These are phyloP conservation scores for Hyalella azteca DNA, from an alignment of 2,888 invertebrate genomes.

Conservation along the genomic window DNA sequence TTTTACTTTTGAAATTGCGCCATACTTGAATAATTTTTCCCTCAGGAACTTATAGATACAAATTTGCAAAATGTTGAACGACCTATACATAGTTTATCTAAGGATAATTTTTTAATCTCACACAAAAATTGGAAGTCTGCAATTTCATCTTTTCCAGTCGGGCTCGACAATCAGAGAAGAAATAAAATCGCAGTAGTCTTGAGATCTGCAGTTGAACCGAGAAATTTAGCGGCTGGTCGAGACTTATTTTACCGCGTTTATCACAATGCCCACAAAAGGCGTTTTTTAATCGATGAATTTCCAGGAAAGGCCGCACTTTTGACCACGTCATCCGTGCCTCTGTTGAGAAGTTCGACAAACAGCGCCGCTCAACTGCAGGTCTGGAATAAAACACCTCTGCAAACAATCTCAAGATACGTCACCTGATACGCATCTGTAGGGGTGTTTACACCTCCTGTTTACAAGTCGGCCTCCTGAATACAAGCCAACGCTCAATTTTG, in stretches of 20 bases:
- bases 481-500: neutral
- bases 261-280: conserved; percentile 12
- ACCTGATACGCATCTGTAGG: conserved; percentile 16
- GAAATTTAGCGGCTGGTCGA: no score
- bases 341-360: neutral
- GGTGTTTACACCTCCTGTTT: conserved; percentile 18
- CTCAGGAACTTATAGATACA: no score
- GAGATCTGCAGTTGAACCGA: no score
- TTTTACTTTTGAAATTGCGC: no score
- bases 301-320: neutral
- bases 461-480: conserved; percentile 5
- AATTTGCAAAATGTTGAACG: no score
- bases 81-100: no score
- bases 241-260: neutral
- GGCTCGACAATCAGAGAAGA: no score
- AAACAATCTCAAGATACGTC: conserved; percentile 21
- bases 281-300: neutral
- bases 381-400: conserved; percentile 10
- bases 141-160: no score
- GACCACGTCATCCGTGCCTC: conserved; percentile 12
- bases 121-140: no score
- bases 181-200: no score
- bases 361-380: conserved; percentile 1
- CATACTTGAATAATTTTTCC: no score
- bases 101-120: no score